Evolutionary conservation across 2,888 invertebrate genomes (phyloP).

Genomic region (Lumbricus terrestris): DNA sequence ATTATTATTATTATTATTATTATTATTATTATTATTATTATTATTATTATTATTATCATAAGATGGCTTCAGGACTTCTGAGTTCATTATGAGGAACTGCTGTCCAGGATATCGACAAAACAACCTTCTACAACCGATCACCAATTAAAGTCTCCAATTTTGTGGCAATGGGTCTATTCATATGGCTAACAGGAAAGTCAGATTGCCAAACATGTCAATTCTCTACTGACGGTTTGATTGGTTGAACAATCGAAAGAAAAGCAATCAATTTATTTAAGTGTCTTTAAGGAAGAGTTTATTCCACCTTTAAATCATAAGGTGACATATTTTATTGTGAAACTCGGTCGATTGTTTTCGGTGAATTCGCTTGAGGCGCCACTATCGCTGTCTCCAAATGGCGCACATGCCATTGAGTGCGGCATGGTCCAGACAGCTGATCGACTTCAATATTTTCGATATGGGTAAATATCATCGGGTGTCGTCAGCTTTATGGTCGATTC

Average conservation of each 20-base stretch:
- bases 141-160: not conserved
- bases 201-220: not conserved
- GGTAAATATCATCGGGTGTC: not conserved
- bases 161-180: not conserved
- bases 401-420: not conserved
- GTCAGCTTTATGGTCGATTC: not conserved
- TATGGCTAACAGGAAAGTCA: not conserved
- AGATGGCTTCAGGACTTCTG: no score
- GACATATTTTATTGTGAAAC: no score
- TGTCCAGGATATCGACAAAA: no score
- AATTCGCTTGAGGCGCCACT: not conserved
- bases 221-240: not conserved
- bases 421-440: not conserved
- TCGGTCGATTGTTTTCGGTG: not conserved
- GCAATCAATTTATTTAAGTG: not conserved
- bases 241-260: not conserved
- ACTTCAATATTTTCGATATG: not conserved
- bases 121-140: not conserved
- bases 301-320: no score
- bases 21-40: no score
- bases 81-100: no score
- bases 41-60: no score
- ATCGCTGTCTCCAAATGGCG: not conserved
- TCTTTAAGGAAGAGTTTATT: not conserved
- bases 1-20: no score